Evolutionary conservation across 2,113 vertebrate genomes (phyloP), one percentile per base, ranked within the genome.

Genomic region (Oncorhynchus nerka): DNA sequence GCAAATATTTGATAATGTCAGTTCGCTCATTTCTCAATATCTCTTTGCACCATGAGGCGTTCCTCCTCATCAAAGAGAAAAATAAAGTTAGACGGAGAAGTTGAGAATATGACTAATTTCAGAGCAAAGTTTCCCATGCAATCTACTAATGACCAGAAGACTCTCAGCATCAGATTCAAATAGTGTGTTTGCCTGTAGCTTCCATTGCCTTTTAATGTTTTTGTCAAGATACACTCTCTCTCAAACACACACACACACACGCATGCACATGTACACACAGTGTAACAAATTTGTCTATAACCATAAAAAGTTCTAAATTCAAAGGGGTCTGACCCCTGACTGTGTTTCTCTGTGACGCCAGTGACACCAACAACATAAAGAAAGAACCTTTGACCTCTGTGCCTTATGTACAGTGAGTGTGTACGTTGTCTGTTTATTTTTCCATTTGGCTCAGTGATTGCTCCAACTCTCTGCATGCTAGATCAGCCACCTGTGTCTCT

Each of bases 1-100:
- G 82, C 75, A 85, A 84, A 87, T 83, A 83, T 80, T 81, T 83
- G 80, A 85, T 84, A 78, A 83, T 84, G 80, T 84, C 79, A 79
- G 66, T 76, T 66, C 59, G 70, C 72, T 66, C 74, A 82, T 82
- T 72, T 24, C 68, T 80, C 74, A 80, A 74, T 84, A 79, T 85
- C 69, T 79, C 45, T 80, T 49, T 57, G 75, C 74, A 64, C 39
- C 1, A 68, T 51, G 1, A 75, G 76, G 76, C 13, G 4, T 57
- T 75, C 79, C 70, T 67, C 30, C 0, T 55, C 64, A 76, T 81
- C 71, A 68, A 11, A 77, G 8, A 62, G 49, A 19, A 70, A 73
- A 68, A 71, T 62, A 20, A 64, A 78, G 22, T 22, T 26, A 13
- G 64, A 1, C 4, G 4, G 24, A 68, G 66, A 34, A 76, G 68